Evolutionary conservation across 2,113 vertebrate species (phyloP).

Genomic region (Apus apus): DNA sequence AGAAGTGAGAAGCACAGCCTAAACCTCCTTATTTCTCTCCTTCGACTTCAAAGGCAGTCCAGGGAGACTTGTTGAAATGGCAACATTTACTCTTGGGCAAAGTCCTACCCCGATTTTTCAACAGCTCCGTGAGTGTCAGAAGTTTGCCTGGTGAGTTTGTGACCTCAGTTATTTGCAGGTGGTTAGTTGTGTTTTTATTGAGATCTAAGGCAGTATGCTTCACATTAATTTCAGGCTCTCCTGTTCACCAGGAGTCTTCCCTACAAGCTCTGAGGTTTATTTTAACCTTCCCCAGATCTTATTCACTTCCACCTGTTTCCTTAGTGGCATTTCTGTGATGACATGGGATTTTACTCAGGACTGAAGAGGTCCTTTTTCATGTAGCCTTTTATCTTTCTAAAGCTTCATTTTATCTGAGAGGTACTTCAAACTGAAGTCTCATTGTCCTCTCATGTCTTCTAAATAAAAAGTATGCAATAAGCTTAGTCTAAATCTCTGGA

Average conservation of each 20-base stretch:
- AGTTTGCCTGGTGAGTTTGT: background rate
- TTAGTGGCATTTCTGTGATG: conserved; percentile 7
- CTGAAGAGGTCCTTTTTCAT: conserved; percentile 26
- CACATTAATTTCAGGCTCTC: background rate
- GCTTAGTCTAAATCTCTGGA: conserved; percentile 15
- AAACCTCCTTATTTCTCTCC: background rate
- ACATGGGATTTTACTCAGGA: background rate
- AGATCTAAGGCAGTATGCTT: background rate
- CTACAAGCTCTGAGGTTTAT: background rate
- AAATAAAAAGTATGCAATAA: conserved; percentile 34
- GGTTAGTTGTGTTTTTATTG: background rate
- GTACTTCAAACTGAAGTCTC: background rate
- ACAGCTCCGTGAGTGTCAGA: background rate
- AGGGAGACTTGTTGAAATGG: background rate
- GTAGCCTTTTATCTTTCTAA: conserved; percentile 26
- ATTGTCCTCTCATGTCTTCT: conserved; percentile 9
- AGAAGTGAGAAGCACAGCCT: background rate
- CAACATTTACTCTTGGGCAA: background rate
- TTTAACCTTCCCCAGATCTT: background rate
- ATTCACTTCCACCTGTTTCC: background rate
- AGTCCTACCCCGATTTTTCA: background rate
- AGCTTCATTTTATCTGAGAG: conserved; percentile 10
- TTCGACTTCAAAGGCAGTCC: background rate
- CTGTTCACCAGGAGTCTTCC: background rate
- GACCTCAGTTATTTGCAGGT: background rate